phyloP scores from a whole-genome alignment of 1,140 invertebrate species.

The Drosophila athabasca region DNA sequence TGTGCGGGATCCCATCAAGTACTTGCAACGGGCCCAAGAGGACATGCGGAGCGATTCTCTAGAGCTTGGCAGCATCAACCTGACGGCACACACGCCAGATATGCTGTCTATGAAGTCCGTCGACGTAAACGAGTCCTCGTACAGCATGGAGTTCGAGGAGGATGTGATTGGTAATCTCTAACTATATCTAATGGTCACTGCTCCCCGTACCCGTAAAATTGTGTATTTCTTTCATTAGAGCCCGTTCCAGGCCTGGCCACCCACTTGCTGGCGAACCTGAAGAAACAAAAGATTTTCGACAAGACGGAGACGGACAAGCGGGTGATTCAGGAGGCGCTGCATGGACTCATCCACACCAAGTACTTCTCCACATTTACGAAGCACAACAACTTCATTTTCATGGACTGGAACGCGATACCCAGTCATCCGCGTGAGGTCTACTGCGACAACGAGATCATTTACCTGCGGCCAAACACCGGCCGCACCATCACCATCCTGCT shows the following conservation, averaged over 20 bases:
- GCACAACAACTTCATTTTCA: constrained; percentile 68
- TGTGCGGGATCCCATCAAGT: constrained; percentile 61
- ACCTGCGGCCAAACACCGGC: constrained; percentile 68
- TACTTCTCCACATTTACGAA: constrained; percentile 67
- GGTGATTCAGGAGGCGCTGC: constrained; percentile 62
- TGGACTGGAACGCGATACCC: constrained; percentile 78
- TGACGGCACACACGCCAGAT: constrained; percentile 7
- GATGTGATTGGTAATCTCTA: constrained; percentile 37
- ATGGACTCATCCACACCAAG: constrained; percentile 44
- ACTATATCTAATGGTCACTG: too few species aligned
- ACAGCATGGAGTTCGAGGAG: constrained; percentile 66
- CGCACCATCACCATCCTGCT: constrained; percentile 67
- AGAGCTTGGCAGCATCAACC: background rate
- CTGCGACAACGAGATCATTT: constrained; percentile 72
- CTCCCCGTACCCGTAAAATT: too few species aligned
- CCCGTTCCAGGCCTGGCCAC: constrained; percentile 50
- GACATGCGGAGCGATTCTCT: constrained; percentile 21
- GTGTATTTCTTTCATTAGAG: constrained; percentile 22
- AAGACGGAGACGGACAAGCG: constrained; percentile 71
- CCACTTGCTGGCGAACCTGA: constrained; percentile 46
- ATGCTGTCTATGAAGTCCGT: constrained; percentile 28
- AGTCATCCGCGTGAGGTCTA: constrained; percentile 70
- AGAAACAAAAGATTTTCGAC: constrained; percentile 67
- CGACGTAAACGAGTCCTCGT: constrained; percentile 32
- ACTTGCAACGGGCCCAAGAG: constrained; percentile 54